Base-by-base conservation (phyloP, 2,113 vertebrate species). In the Dolichotis patagonum region DNA sequence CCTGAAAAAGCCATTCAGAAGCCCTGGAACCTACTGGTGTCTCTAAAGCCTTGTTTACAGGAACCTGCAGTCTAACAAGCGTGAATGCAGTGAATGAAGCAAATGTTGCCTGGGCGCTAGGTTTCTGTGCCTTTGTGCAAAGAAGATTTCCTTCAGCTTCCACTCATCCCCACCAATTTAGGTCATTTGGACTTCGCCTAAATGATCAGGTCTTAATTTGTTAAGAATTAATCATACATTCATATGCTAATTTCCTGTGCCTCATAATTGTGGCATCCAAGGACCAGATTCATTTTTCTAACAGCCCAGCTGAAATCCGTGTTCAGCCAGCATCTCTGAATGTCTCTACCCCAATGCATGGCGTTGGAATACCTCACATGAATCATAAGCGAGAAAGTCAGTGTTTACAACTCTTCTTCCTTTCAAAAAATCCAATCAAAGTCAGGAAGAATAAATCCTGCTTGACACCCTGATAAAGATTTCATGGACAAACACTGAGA, bases 401-500 rank as follows among this genome's bases (percentile, higher is more conserved):
- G 46, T 62, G 38, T 87, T 85, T 73, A 63, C 62, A 92, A 49
- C 85, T 81, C 19, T 30, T 60, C 63, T 96, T 96, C n/a, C 67
- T 97, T 95, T 96, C 71, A 90, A 93, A 94, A 88, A 95, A 41
- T 63, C 85, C 80, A 75, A 80, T 96, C 87, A 95, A 95, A 92
- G 80, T 93, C 41, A 84, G 26, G 43, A 78, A 82, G 63, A 86
- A 94, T 83, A 92, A 82, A 93, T 90, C 78, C 65, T 63, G 58
- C 77, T 60, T 63, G 69, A 93, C 77, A 88, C 65, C 52, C 0
- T 83, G 69, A 95, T 93, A 96, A 95, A 96, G 65, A 96, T 65
- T 92, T 75, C 0, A 65, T 0, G 84, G 41, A 19, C 11, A 38
- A 82, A 26, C 85, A 81, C 41, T 83, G 35, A 81, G 58, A 54